Conservation (phyloP, 35 echinoderm and acorn worm species). For the Lytechinus pictus region DNA sequence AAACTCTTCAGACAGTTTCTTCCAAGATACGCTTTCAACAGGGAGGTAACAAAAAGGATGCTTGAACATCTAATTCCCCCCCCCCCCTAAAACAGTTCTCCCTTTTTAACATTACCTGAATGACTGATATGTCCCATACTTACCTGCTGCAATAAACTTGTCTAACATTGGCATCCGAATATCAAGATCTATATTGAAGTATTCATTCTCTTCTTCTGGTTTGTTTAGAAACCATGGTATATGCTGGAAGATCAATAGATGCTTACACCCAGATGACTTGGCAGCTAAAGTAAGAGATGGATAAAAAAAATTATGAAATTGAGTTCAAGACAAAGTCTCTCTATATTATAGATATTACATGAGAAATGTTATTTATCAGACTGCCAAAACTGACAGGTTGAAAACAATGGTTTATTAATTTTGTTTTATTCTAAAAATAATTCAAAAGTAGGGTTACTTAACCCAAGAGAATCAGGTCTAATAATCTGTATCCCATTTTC, state of each 20-base stretch:
- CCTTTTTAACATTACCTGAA: not conserved
- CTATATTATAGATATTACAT: too few relatives aligned
- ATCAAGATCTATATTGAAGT: constrained; percentile 87
- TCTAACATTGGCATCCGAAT: constrained; percentile 84
- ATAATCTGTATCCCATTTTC: too few relatives aligned
- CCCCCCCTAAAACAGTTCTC: too few relatives aligned
- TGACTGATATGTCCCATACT: not conserved
- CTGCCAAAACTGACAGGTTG: too few relatives aligned
- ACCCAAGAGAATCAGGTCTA: too few relatives aligned
- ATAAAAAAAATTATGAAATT: not conserved
- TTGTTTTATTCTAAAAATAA: too few relatives aligned
- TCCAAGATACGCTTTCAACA: not conserved
- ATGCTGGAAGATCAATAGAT: constrained; percentile 91
- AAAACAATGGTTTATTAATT: too few relatives aligned
- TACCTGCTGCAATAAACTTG: constrained; percentile 90
- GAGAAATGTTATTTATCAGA: too few relatives aligned
- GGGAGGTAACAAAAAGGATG: too few relatives aligned
- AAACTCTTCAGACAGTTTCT: not conserved
- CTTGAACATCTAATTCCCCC: too few relatives aligned
- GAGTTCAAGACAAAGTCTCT: too few relatives aligned
- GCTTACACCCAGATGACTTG: constrained; percentile 66
- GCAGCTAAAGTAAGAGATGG: constrained; percentile 27
- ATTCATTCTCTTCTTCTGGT: constrained; percentile 84
- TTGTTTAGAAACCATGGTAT: constrained; percentile 95
- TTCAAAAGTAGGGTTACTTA: too few relatives aligned